These are phyloP conservation scores for Sceliomorpha sp. DNA, from an alignment of 2,888 invertebrate species.

Conservation along the genomic window DNA sequence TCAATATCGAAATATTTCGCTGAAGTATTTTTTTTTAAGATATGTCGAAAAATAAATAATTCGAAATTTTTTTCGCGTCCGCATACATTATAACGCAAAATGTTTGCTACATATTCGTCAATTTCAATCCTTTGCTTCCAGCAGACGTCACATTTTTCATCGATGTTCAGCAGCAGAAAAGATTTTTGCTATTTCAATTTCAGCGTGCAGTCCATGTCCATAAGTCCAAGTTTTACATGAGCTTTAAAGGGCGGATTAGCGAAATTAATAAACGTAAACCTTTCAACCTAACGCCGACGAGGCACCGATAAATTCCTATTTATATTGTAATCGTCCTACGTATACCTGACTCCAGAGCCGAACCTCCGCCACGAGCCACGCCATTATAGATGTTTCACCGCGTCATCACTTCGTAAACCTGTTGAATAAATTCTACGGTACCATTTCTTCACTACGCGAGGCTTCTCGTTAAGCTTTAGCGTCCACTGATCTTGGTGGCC, in stretches of 20 bases:
- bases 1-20: too few relatives aligned
- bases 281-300: conserved; percentile 73
- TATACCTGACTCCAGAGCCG: conserved; percentile 36
- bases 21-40: too few relatives aligned
- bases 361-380: conserved; percentile 64
- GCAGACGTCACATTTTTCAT: too few relatives aligned
- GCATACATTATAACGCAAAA: too few relatives aligned
- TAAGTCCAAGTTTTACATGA: conserved; percentile 27
- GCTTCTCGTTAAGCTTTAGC: conserved; percentile 27
- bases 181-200: background rate
- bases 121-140: too few relatives aligned
- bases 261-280: conserved; percentile 78
- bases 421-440: conserved; percentile 67
- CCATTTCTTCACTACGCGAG: conserved; percentile 35
- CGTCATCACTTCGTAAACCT: conserved; percentile 78
- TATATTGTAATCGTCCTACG: conserved; percentile 73
- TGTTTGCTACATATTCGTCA: too few relatives aligned
- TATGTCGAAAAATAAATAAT: too few relatives aligned
- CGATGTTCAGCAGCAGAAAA: background rate
- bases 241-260: conserved; percentile 65
- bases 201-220: conserved; percentile 12
- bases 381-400: conserved; percentile 74
- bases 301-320: conserved; percentile 75
- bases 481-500: conserved; percentile 17
- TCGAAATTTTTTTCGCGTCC: too few relatives aligned